Evolutionary conservation across 2,113 vertebrate genomes (phyloP).

Genomic region (Pseudopipra pipra): DNA sequence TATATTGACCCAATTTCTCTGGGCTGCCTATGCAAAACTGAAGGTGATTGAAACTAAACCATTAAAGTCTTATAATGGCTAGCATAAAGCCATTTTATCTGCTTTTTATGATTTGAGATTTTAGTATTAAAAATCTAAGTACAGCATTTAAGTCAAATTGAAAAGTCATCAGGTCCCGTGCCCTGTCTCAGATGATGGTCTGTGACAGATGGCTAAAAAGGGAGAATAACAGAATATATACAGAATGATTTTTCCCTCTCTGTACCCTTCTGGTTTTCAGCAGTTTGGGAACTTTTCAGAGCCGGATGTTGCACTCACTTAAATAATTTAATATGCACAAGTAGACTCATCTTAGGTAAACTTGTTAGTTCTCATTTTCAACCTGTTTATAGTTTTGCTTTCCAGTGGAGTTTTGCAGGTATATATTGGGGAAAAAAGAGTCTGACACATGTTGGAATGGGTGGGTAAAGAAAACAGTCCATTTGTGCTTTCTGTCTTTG

Average conservation of each 20-base stretch:
- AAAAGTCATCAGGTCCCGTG: background rate
- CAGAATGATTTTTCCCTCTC: background rate
- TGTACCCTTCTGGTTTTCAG: background rate
- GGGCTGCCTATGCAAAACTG: constrained; percentile 36
- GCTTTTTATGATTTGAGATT: background rate
- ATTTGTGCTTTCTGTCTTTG: background rate
- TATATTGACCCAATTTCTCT: constrained; percentile 53
- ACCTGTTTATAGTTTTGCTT: background rate
- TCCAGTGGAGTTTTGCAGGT: background rate
- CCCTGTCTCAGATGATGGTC: background rate
- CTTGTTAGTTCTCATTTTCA: background rate
- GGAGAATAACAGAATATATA: background rate
- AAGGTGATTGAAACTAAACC: constrained; percentile 7
- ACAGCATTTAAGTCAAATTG: background rate
- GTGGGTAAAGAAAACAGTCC: background rate
- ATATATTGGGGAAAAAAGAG: background rate
- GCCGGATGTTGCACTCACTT: background rate
- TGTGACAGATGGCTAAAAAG: background rate
- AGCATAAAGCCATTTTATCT: background rate
- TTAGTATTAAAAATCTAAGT: background rate
- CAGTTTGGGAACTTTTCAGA: background rate
- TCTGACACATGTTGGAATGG: background rate
- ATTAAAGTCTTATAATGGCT: constrained; percentile 1
- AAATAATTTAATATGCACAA: background rate
- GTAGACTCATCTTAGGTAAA: background rate